phyloP scores from a whole-genome alignment of 2,888 invertebrate species.

The Platycnemis pennipes region DNA sequence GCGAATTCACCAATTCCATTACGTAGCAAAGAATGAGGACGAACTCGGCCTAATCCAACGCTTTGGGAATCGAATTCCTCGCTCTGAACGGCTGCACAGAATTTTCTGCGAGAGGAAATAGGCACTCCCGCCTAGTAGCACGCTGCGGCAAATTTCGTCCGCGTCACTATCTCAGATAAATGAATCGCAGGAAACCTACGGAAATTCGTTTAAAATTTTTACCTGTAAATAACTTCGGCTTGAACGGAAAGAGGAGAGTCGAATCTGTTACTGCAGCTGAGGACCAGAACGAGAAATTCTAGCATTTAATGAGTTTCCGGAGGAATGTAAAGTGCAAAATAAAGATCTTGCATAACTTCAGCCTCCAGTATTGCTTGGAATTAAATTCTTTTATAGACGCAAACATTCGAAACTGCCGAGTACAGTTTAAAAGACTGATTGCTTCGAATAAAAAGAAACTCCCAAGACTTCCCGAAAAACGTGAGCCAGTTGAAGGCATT shows the following conservation, averaged over 20 bases:
- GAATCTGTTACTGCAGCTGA: background rate
- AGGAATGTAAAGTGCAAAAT: background rate
- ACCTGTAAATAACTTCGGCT: background rate
- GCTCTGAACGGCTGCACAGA: background rate
- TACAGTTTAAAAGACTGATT: background rate
- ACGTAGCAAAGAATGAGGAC: too few species aligned
- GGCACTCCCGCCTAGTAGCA: too few species aligned
- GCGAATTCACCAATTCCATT: too few species aligned
- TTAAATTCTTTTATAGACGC: too few species aligned
- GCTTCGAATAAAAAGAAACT: background rate
- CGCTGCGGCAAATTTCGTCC: too few species aligned
- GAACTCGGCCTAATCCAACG: too few species aligned
- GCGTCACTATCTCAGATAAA: too few species aligned
- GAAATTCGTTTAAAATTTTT: background rate
- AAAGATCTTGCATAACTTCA: too few species aligned
- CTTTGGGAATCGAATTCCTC: background rate
- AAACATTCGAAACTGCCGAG: too few species aligned
- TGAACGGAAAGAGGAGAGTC: background rate
- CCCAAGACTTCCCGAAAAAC: background rate
- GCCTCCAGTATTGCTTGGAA: too few species aligned
- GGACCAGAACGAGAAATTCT: background rate
- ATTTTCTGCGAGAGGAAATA: background rate
- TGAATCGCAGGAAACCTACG: too few species aligned
- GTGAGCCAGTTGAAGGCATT: background rate
- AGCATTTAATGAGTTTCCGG: background rate